Evolutionary conservation across 1,140 invertebrate genomes (phyloP).

Genomic region (Drosophila santomea): DNA sequence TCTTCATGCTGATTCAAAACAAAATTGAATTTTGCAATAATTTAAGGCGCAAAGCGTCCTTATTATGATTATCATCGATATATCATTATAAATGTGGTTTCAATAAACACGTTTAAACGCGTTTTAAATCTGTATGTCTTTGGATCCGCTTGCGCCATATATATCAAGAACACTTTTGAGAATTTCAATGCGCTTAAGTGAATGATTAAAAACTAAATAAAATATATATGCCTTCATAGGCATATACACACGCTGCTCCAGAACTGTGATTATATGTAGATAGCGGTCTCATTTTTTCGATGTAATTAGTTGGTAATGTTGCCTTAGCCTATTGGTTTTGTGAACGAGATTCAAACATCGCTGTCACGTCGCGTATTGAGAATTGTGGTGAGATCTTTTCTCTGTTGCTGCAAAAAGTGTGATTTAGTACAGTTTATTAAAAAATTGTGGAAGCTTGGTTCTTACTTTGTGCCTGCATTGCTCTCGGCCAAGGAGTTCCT

Average conservation of each 20-base stretch:
- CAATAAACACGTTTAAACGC: slow-evolving; percentile 26
- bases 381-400: slow-evolving; percentile 89
- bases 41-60: slow-evolving; percentile 45
- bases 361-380: slow-evolving; percentile 91
- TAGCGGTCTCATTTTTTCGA: slow-evolving; percentile 58
- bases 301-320: slow-evolving; percentile 52
- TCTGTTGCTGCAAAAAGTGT: slow-evolving; percentile 86
- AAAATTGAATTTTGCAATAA: slow-evolving; percentile 73
- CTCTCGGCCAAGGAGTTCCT: slow-evolving; percentile 61
- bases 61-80: slow-evolving; percentile 23
- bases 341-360: slow-evolving; percentile 89
- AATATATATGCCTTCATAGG: slow-evolving; percentile 40
- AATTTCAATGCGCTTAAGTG: slow-evolving; percentile 34
- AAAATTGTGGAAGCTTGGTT: not conserved
- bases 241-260: slow-evolving; percentile 36
- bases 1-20: slow-evolving; percentile 45
- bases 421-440: slow-evolving; percentile 7
- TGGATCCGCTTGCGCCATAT: slow-evolving; percentile 65
- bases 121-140: slow-evolving; percentile 62
- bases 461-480: slow-evolving; percentile 72
- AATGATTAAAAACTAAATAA: slow-evolving; percentile 56
- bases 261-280: slow-evolving; percentile 40
- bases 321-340: slow-evolving; percentile 81
- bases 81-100: slow-evolving; percentile 15
- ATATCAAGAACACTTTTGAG: slow-evolving; percentile 23